Evolutionary conservation across 2,888 invertebrate genomes (phyloP), one percentile per base, ranked within the genome.

Genomic region (Oxytorus armatus): DNA sequence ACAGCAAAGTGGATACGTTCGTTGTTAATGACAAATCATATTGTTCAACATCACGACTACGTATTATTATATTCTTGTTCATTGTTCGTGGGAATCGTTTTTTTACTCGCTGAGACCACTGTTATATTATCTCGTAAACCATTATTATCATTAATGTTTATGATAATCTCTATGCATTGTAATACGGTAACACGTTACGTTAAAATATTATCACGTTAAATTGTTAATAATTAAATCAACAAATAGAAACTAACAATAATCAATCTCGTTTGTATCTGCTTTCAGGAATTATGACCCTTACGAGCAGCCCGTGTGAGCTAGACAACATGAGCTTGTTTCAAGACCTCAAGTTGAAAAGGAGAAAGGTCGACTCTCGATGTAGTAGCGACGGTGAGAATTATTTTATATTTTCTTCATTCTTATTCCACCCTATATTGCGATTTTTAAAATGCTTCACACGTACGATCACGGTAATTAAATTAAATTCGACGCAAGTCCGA

Each of bases 321-420:
- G 97, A 97, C 96, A 97, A 97, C 95, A 98, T 98, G 98, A 98
- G 98, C 96, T 97, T 98, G 94, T 98, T 98, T 95, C 98, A 98
- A 96, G 98, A 98, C 95, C 96, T 98, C 94, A 98, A 98, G 95
- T 95, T 98, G 93, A 98, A 98, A 95, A 96, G 98, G 94, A 96
- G 98, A 94, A 97, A 98, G 95, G 97, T 98, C 93, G 97, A 98
- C 94, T 98, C 98, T 93, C 95, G 98, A 94, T 97, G 98, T 94
- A 97, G 97, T 93, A 97, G 97, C 93, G 98, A 98, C 96, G 98
- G 97, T 95, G 92, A 95, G 95, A 93, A 85, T 63, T 39, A 55
- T 23, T 70, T 21, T 33, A 39, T 33, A 36, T n/a, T 44, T 51
- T 33, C 16, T 16, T 23, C n/a, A n/a, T 3, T 39, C 16, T 10